Conservation (phyloP, 2,797 vertebrate genomes). For the Loris lydekkerianus region DNA sequence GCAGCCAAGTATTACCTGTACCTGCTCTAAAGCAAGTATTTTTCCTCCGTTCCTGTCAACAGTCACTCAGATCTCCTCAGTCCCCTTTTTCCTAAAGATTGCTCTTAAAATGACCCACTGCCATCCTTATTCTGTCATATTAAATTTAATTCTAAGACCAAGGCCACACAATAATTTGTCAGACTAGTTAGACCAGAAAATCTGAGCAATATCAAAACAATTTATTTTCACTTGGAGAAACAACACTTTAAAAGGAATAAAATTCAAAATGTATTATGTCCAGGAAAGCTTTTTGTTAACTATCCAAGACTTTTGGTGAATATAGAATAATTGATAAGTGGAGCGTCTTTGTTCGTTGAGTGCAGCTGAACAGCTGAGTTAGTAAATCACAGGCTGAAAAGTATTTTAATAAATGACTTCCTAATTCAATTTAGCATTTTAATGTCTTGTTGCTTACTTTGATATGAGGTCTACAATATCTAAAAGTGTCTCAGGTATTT, state of each 20-base stretch:
- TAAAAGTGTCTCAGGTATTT: slow-evolving; percentile 13
- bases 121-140: not conserved
- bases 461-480: slow-evolving; percentile 69
- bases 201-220: slow-evolving; percentile 63
- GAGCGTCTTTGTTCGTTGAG: slow-evolving; percentile 46
- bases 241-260: slow-evolving; percentile 66
- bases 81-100: not conserved
- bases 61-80: not conserved
- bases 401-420: slow-evolving; percentile 80
- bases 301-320: slow-evolving; percentile 76
- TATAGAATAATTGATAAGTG: slow-evolving; percentile 68
- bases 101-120: no score
- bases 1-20: no score
- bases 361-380: slow-evolving; percentile 8
- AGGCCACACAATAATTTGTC: not conserved
- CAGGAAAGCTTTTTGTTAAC: slow-evolving; percentile 57
- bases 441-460: slow-evolving; percentile 75
- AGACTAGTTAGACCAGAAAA: not conserved
- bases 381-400: slow-evolving; percentile 75
- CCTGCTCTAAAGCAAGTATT: not conserved
- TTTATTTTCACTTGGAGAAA: slow-evolving; percentile 68
- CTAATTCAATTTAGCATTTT: slow-evolving; percentile 75
- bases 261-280: slow-evolving; percentile 69
- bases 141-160: not conserved
- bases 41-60: not conserved